phyloP scores from a whole-genome alignment of 2,888 invertebrate genomes.

The Drosophila borborema region DNA sequence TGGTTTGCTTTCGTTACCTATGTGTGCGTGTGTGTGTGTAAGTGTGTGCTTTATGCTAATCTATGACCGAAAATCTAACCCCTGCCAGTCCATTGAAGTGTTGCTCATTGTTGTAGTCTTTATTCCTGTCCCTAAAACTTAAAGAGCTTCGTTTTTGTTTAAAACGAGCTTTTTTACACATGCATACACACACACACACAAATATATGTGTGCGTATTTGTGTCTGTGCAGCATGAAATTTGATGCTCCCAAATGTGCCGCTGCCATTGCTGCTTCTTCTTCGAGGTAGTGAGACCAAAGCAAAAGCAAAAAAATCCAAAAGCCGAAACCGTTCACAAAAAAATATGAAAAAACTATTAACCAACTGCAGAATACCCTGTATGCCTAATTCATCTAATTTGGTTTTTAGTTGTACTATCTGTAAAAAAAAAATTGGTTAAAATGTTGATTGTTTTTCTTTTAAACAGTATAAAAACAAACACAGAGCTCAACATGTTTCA shows the following conservation, averaged over 20 bases:
- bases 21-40: constrained; percentile 25
- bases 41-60: constrained; percentile 63
- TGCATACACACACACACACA: constrained; percentile 6
- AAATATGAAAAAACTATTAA: constrained; percentile 26
- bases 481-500: background rate
- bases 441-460: too few relatives aligned
- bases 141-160: constrained; percentile 72
- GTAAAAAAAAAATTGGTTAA: too few relatives aligned
- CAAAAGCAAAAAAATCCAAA: constrained; percentile 51
- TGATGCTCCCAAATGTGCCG: constrained; percentile 66
- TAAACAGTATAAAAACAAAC: background rate
- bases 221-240: constrained; percentile 71
- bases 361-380: background rate
- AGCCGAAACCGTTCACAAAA: constrained; percentile 69
- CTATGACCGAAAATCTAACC: constrained; percentile 74
- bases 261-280: constrained; percentile 52
- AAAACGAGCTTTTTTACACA: constrained; percentile 68
- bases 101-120: constrained; percentile 44
- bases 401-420: background rate
- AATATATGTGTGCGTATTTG: constrained; percentile 12
- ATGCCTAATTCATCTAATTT: background rate
- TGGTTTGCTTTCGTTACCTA: constrained; percentile 63
- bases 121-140: constrained; percentile 50
- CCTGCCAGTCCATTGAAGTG: constrained; percentile 69
- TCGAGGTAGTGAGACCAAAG: constrained; percentile 54